phyloP scores from a whole-genome alignment of 1,140 invertebrate species.

The Chymomyza costata region DNA sequence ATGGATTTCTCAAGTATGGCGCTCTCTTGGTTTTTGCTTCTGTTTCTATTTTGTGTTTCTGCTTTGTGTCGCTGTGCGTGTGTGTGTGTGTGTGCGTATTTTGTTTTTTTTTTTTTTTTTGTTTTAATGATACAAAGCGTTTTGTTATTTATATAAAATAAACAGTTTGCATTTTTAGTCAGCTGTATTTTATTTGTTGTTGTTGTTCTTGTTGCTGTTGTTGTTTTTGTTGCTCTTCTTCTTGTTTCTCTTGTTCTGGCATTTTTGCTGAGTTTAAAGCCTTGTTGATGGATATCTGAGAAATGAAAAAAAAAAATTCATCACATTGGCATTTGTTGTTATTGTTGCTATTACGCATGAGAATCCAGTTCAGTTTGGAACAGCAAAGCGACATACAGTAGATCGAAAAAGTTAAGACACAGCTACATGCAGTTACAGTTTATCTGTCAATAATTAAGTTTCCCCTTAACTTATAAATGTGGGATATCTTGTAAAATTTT shows the following conservation, averaged over 20 bases:
- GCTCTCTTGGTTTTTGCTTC: neutral
- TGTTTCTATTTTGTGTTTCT: slow-evolving; percentile 56
- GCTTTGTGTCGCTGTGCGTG: slow-evolving; percentile 19
- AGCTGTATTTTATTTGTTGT: slow-evolving; percentile 34
- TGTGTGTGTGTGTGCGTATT: too few relatives aligned
- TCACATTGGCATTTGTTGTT: too few relatives aligned
- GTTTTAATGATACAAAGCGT: slow-evolving; percentile 23
- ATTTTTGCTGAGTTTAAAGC: slow-evolving; percentile 43
- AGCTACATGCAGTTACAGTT: too few relatives aligned
- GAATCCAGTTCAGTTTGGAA: too few relatives aligned
- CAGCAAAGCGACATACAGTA: too few relatives aligned
- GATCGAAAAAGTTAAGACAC: too few relatives aligned
- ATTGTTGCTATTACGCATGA: too few relatives aligned
- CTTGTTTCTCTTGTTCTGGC: slow-evolving; percentile 12
- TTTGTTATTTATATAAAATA: slow-evolving; percentile 52
- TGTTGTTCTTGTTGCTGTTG: slow-evolving; percentile 17
- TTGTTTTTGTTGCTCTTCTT: slow-evolving; percentile 2
- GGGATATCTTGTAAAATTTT: too few relatives aligned
- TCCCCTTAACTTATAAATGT: too few relatives aligned
- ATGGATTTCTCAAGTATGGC: neutral
- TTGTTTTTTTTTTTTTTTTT: too few relatives aligned
- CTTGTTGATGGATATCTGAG: slow-evolving; percentile 43
- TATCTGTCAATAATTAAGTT: too few relatives aligned
- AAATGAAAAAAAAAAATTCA: slow-evolving; percentile 12
- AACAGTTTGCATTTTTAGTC: slow-evolving; percentile 43